Conservation (phyloP, 64 coral and sea anemone species). For the Astreopora myriophthalma region DNA sequence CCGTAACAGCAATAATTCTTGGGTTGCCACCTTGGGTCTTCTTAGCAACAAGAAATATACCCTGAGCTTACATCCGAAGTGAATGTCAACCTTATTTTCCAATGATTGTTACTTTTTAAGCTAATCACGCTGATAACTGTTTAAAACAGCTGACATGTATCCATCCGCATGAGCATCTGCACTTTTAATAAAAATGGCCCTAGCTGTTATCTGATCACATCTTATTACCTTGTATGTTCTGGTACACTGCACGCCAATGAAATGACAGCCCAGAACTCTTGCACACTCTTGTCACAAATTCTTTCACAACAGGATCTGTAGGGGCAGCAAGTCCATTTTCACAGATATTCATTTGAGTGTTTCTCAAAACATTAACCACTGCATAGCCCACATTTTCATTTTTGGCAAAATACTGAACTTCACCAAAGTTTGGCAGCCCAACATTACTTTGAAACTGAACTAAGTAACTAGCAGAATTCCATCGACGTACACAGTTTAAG, state of each 20-base stretch:
- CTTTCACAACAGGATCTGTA: slow-evolving; percentile 40
- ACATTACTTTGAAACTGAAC: slow-evolving; percentile 9
- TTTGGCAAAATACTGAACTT: slow-evolving; percentile 48
- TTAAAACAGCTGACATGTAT: slow-evolving; percentile 51
- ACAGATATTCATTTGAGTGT: slow-evolving; percentile 37
- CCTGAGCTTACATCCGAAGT: too few species aligned
- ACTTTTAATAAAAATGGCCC: slow-evolving; percentile 24
- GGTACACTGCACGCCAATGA: slow-evolving; percentile 19
- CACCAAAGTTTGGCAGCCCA: slow-evolving; percentile 24
- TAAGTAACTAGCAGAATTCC: slow-evolving; percentile 55
- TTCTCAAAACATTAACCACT: slow-evolving; percentile 36
- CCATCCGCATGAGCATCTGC: slow-evolving; percentile 46
- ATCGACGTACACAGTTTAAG: slow-evolving; percentile 11
- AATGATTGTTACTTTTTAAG: neutral
- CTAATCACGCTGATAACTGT: slow-evolving; percentile 65
- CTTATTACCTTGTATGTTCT: slow-evolving; percentile 43
- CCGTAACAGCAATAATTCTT: too few species aligned
- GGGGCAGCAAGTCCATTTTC: slow-evolving; percentile 28
- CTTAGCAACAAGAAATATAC: too few species aligned
- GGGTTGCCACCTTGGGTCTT: too few species aligned
- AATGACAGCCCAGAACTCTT: slow-evolving; percentile 40
- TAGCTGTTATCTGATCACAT: slow-evolving; percentile 5
- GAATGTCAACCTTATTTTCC: too few species aligned
- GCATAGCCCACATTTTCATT: slow-evolving; percentile 46
- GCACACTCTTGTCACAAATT: slow-evolving; percentile 23